A percentile compares a stretch with the other conserved stretches of the same genome.
Evolutionary conservation across 2,113 vertebrate species (phyloP).

Genomic region (Urocitellus parryii): DNA sequence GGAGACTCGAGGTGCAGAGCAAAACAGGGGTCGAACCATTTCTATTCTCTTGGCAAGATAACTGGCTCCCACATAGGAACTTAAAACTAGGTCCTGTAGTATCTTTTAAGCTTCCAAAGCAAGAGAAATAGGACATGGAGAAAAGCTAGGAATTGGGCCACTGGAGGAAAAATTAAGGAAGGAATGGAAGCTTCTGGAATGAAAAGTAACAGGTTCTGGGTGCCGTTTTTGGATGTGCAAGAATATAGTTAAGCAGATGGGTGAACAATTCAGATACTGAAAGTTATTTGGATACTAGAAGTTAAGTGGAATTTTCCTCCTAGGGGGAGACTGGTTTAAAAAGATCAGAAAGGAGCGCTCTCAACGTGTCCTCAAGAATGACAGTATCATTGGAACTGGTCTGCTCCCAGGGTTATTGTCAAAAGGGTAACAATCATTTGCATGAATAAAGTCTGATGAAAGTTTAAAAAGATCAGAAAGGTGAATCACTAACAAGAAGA

Average conservation of each 20-base stretch:
- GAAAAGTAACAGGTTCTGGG: constrained; percentile 3
- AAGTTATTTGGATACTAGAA: neutral
- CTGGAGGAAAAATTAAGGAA: neutral
- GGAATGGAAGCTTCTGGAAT: constrained; percentile 48
- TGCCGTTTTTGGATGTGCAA: neutral
- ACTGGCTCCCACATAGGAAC: constrained; percentile 5
- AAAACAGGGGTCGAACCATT: neutral
- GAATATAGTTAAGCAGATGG: neutral
- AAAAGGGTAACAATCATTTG: neutral
- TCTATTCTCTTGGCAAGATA: constrained; percentile 3
- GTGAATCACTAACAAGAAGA: constrained; percentile 2
- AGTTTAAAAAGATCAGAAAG: neutral
- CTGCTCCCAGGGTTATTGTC: neutral
- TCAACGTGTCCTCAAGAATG: neutral
- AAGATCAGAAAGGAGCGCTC: neutral
- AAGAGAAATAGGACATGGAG: constrained; percentile 6
- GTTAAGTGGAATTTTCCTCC: neutral
- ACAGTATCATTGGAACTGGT: neutral
- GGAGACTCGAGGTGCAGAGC: constrained; percentile 9
- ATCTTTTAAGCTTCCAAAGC: constrained; percentile 45
- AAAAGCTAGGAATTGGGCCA: neutral
- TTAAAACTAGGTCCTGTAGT: neutral
- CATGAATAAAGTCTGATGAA: neutral
- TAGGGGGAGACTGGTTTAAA: neutral
- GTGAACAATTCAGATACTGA: neutral